Conservation (phyloP, 2,888 invertebrate genomes). For the Automeris io region DNA sequence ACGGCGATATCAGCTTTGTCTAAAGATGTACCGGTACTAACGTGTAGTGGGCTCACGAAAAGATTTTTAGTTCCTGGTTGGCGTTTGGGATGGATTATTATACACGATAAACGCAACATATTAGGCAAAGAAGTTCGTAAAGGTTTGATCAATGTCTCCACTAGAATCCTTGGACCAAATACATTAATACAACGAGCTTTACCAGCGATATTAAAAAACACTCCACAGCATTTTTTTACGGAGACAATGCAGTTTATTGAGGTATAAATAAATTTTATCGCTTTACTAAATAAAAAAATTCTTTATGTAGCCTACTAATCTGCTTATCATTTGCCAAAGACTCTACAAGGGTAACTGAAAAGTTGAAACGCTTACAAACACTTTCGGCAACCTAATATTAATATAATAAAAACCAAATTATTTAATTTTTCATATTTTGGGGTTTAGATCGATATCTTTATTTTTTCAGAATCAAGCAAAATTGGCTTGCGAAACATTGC, state of each 20-base stretch:
- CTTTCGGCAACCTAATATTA: no score
- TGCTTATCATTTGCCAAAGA: no score
- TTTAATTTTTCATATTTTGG: neutral
- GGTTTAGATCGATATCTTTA: neutral
- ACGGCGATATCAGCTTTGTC: conserved; percentile 90
- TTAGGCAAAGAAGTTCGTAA: conserved; percentile 69
- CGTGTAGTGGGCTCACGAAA: conserved; percentile 96
- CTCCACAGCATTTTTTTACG: conserved; percentile 89
- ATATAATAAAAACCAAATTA: no score
- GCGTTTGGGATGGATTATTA: conserved; percentile 97
- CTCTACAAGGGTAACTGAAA: no score
- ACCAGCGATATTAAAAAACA: conserved; percentile 87
- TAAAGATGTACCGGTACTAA: conserved; percentile 91
- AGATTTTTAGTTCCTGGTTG: conserved; percentile 97
- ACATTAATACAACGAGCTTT: conserved; percentile 93
- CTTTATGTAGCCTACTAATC: no score
- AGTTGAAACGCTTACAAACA: no score
- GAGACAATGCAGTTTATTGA: conserved; percentile 77
- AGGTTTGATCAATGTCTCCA: conserved; percentile 81
- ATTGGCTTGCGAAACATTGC: conserved; percentile 82
- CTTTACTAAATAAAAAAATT: no score
- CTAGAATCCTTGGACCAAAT: conserved; percentile 93
- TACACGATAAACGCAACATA: conserved; percentile 88
- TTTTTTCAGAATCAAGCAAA: conserved; percentile 85
- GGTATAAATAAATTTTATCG: no score